Percentiles rank a stretch among this genome's conserved stretches.
Evolutionary conservation across 2,888 invertebrate genomes (phyloP).

Genomic region (Lathronympha strigana): DNA sequence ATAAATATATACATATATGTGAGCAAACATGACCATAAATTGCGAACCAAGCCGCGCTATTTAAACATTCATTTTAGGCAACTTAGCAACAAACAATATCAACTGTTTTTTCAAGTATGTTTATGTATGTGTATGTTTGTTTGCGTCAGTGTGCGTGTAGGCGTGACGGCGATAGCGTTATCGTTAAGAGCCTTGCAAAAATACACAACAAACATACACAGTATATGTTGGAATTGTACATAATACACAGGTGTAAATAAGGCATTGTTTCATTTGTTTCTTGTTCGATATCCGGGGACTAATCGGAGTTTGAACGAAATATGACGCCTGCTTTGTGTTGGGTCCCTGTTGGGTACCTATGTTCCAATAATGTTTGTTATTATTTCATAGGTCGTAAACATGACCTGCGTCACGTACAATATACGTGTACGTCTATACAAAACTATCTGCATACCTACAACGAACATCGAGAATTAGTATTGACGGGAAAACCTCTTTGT

Average conservation of each 20-base stretch:
- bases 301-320: slow-evolving; percentile 15
- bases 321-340: slow-evolving; percentile 4
- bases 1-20: too few relatives aligned
- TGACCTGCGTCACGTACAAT: neutral
- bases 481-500: too few relatives aligned
- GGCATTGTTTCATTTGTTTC: slow-evolving; percentile 38
- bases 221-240: slow-evolving; percentile 54
- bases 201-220: slow-evolving; percentile 77
- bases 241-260: slow-evolving; percentile 50
- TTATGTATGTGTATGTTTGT: slow-evolving; percentile 48
- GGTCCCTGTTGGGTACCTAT: slow-evolving; percentile 1
- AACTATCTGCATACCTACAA: too few relatives aligned
- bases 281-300: slow-evolving; percentile 29
- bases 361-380: neutral
- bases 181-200: slow-evolving; percentile 79
- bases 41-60: slow-evolving; percentile 41
- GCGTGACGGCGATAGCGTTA: slow-evolving; percentile 79
- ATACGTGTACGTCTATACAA: too few relatives aligned
- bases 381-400: neutral
- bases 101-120: slow-evolving; percentile 52
- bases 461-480: too few relatives aligned
- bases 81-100: slow-evolving; percentile 68
- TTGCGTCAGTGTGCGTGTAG: slow-evolving; percentile 62
- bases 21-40: slow-evolving; percentile 41
- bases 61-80: slow-evolving; percentile 63